Conservation (phyloP, 2,113 vertebrate genomes). For the Bolborhynchus lineola region DNA sequence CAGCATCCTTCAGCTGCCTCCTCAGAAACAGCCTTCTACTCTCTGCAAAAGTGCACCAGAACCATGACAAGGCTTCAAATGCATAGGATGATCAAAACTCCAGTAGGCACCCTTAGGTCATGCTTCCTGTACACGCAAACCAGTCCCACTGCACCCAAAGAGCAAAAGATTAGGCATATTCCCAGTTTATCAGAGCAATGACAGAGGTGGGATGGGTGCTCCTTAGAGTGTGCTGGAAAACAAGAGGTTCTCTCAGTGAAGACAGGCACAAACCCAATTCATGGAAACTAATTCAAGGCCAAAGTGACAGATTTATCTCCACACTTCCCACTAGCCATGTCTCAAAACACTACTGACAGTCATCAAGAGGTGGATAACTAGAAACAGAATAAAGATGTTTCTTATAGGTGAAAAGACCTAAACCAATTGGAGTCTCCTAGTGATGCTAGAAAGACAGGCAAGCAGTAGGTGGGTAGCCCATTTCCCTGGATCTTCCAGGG, state of each 20-base stretch:
- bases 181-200: neutral
- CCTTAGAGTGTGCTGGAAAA: neutral
- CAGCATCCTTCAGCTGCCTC: neutral
- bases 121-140: neutral
- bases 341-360: neutral
- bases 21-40: neutral
- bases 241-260: neutral
- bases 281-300: neutral
- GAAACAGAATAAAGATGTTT: neutral
- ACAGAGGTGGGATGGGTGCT: neutral
- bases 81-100: neutral
- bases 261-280: neutral
- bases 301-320: neutral
- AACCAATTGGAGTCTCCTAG: neutral
- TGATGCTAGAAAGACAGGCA: neutral
- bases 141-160: neutral
- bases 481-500: neutral
- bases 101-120: neutral
- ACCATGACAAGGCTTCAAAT: neutral
- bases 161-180: neutral
- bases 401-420: neutral
- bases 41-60: neutral
- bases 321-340: neutral
- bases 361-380: neutral
- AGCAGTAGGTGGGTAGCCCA: neutral